phyloP scores from a whole-genome alignment of 2,797 vertebrate genomes.

The Leucoraja ocellata region DNA sequence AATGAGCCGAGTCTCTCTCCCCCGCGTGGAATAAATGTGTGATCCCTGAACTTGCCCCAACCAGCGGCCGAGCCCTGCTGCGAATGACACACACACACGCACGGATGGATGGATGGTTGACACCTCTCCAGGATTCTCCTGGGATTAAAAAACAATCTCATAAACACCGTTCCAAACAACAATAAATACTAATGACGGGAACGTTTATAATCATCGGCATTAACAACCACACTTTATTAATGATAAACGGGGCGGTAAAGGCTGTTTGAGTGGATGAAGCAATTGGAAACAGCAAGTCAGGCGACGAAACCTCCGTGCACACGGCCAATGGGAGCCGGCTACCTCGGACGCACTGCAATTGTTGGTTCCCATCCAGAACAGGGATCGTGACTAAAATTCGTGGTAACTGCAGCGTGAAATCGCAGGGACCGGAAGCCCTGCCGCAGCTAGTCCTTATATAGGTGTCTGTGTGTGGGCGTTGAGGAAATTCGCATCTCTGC shows the following conservation, averaged over 20 bases:
- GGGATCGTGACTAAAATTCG: neutral
- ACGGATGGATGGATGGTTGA: too few relatives aligned
- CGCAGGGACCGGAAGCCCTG: neutral
- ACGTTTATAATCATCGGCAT: neutral
- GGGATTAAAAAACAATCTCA: neutral
- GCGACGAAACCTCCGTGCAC: neutral
- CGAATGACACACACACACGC: too few relatives aligned
- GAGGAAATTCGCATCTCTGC: neutral
- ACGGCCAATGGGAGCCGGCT: neutral
- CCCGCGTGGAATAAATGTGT: neutral
- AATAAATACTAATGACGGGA: neutral
- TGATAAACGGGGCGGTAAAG: neutral
- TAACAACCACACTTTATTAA: neutral
- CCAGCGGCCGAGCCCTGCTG: neutral
- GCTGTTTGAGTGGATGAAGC: neutral
- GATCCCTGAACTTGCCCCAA: neutral
- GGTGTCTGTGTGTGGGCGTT: neutral
- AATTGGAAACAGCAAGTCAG: neutral
- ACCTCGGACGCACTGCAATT: neutral
- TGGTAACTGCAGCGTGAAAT: neutral
- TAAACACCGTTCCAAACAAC: neutral
- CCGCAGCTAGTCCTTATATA: neutral
- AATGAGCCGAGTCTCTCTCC: neutral
- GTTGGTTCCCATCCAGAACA: neutral
- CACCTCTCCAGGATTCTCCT: neutral